Evolutionary conservation across 2,113 vertebrate species (phyloP), one percentile per base, ranked within the genome.

Genomic region (Platichthys flesus): DNA sequence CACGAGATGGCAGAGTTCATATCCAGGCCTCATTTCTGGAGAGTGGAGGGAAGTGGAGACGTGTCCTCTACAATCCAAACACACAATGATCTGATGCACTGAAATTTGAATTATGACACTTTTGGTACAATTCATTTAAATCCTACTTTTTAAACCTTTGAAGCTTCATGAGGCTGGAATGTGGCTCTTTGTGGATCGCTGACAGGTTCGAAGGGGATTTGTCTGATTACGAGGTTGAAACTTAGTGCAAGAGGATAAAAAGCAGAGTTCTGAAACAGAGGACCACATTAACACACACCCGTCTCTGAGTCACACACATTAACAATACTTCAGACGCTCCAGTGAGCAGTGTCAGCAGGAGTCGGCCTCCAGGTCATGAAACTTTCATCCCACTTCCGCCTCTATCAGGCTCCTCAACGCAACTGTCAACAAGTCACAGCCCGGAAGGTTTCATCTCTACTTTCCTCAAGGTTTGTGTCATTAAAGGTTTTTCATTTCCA

Each of bases 321-420:
- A 78, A 75, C 78, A 78, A 67, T n/a, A 51, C 65, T 35, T 58
- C 78, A 56, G 47, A 72, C 55, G 47, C 57, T 47, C 21, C 31
- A 28, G 68, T 52, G 16, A 52, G 14, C 55, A 24, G 52, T 21
- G 71, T 23, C 20, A 62, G 62, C 74, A 62, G 68, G 35, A 23
- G 71, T n/a, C 10, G 58, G 58, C 67, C 74, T 75, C 55, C 28
- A 78, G 47, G 54, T 71, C 47, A 20, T 21, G 31, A 64, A 55
- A 31, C 57, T 2, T 60, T 54, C 28, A 23, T 57, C 54, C 40
- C 31, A 31, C 51, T 63, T 23, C 49, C 37, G 9, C 14, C 3
- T 45, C 62, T 6, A 15, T 74, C 47, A 24, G 31, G n/a, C 57
- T 74, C 37, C 67, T 31, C 57, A 45, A 63, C 23, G 14, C 14